Evolutionary conservation across 2,888 invertebrate species (phyloP).

Genomic region (Cheilosia urbana): DNA sequence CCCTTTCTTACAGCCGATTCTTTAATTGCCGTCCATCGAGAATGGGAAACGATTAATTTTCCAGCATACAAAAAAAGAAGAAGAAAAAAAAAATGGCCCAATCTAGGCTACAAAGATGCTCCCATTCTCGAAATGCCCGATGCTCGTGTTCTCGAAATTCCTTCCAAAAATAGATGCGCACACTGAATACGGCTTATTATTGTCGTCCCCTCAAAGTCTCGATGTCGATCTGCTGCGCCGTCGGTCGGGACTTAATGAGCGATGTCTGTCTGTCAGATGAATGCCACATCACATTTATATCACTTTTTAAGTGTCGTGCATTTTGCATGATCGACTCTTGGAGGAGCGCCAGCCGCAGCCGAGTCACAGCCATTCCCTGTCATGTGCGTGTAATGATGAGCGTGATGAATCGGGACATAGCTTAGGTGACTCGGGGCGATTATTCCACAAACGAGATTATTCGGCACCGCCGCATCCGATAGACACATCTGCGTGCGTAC

Average conservation of each 20-base stretch:
- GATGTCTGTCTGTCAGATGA: conserved; percentile 65
- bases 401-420: conserved; percentile 70
- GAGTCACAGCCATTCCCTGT: conserved; percentile 3
- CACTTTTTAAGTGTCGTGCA: conserved; percentile 56
- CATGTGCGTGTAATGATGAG: conserved; percentile 60
- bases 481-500: conserved; percentile 19
- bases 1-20: neutral
- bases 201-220: conserved; percentile 1
- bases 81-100: neutral
- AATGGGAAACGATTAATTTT: conserved; percentile 35
- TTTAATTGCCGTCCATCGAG: conserved; percentile 4
- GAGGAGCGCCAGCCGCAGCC: conserved; percentile 57
- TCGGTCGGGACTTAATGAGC: conserved; percentile 51
- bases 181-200: conserved; percentile 10
- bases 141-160: neutral
- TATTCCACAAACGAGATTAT: conserved; percentile 52
- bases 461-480: neutral
- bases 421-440: conserved; percentile 58
- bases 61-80: conserved; percentile 1
- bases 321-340: conserved; percentile 58
- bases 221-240: neutral
- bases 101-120: neutral
- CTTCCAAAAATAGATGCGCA: conserved; percentile 54
- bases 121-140: no score
- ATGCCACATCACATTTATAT: conserved; percentile 70